These are phyloP conservation scores for Erynnis tages DNA, from an alignment of 2,888 invertebrate species.

Conservation along the genomic window DNA sequence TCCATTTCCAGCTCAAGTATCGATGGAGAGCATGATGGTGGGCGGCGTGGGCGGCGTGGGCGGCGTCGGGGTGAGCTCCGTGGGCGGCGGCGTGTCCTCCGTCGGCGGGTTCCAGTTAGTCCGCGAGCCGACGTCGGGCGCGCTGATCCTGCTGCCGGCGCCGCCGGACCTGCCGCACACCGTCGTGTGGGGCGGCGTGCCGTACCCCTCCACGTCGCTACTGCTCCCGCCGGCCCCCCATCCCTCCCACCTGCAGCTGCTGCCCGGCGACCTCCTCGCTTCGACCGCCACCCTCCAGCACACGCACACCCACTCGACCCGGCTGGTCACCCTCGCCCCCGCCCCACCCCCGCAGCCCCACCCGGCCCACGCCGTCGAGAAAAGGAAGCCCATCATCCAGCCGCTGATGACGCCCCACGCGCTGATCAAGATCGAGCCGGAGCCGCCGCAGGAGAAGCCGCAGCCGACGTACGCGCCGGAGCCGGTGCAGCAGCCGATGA, in stretches of 20 bases:
- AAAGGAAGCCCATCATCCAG: slow-evolving; percentile 75
- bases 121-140: slow-evolving; percentile 92
- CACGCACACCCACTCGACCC: slow-evolving; percentile 85
- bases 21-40: slow-evolving; percentile 88
- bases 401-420: slow-evolving; percentile 73
- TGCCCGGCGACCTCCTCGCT: slow-evolving; percentile 84
- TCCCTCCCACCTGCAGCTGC: slow-evolving; percentile 83
- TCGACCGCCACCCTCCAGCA: slow-evolving; percentile 85
- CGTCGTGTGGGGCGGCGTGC: slow-evolving; percentile 88
- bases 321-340: slow-evolving; percentile 84
- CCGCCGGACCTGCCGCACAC: slow-evolving; percentile 87
- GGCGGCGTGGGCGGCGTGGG: slow-evolving; percentile 83
- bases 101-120: slow-evolving; percentile 92
- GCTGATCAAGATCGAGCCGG: slow-evolving; percentile 88
- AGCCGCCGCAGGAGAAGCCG: slow-evolving; percentile 74
- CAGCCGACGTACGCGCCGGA: slow-evolving; percentile 69
- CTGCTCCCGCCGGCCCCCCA: slow-evolving; percentile 75
- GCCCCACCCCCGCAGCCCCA: slow-evolving; percentile 72
- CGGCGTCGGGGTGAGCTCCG: slow-evolving; percentile 86
- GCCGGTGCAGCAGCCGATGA: slow-evolving; percentile 73
- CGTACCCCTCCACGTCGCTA: slow-evolving; percentile 67
- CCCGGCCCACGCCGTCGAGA: slow-evolving; percentile 53
- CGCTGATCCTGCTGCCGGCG: slow-evolving; percentile 89
- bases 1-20: slow-evolving; percentile 83
- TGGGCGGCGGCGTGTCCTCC: slow-evolving; percentile 80